phyloP scores from a whole-genome alignment of 2,797 vertebrate genomes.

The Anomalospiza imberbis region DNA sequence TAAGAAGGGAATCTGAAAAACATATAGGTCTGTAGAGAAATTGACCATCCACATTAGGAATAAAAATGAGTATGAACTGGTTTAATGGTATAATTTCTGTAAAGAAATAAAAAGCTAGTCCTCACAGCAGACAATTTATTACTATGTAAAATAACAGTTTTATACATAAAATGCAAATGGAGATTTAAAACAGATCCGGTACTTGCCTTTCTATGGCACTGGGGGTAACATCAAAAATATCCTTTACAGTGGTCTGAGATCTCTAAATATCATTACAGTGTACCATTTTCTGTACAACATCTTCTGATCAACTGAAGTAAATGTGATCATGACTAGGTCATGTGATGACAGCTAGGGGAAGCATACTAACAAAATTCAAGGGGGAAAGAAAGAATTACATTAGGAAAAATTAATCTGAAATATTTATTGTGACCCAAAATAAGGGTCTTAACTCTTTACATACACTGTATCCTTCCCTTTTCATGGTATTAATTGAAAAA shows the following conservation, averaged over 20 bases:
- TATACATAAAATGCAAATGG: not conserved
- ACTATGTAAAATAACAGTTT: not conserved
- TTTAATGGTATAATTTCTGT: not conserved
- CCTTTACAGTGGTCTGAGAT: not conserved
- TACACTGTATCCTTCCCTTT: not conserved
- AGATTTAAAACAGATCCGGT: not conserved
- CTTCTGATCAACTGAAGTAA: not conserved
- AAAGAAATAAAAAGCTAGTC: not conserved
- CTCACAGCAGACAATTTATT: not conserved
- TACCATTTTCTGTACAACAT: not conserved
- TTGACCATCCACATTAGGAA: not conserved
- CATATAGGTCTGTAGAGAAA: not conserved
- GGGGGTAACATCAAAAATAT: not conserved
- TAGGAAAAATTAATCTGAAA: not conserved
- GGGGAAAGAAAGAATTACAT: not conserved
- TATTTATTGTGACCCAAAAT: not conserved
- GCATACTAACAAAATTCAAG: not conserved
- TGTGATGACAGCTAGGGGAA: not conserved
- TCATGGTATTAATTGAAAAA: not conserved
- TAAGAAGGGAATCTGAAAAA: not conserved
- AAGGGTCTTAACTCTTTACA: not conserved
- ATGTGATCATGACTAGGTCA: not conserved
- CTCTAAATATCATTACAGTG: not conserved
- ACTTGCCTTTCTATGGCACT: not conserved
- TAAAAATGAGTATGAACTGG: not conserved